Evolutionary conservation across 1,140 invertebrate genomes (phyloP).

Genomic region (Sycophila sp.): DNA sequence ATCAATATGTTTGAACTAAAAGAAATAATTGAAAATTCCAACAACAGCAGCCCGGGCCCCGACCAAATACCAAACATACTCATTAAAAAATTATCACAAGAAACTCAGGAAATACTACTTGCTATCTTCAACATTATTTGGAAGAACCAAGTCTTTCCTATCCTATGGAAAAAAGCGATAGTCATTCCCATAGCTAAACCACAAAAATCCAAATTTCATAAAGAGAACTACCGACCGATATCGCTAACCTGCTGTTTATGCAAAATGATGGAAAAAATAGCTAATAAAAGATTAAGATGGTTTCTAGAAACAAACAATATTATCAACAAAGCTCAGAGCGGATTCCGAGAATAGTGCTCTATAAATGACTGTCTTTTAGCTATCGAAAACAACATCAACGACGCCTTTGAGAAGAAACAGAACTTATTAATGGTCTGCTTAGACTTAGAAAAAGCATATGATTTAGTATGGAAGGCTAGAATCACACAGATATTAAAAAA

Average conservation of each 20-base stretch:
- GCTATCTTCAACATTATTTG: constrained; percentile 48
- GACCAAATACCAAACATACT: constrained; percentile 43
- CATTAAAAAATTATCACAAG: constrained; percentile 42
- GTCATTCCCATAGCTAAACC: constrained; percentile 52
- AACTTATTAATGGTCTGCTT: constrained; percentile 39
- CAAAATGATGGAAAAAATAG: constrained; percentile 51
- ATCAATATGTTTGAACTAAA: constrained; percentile 10
- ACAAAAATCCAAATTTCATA: constrained; percentile 41
- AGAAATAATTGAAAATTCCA: neutral
- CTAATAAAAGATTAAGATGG: constrained; percentile 33
- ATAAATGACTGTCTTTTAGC: too few species aligned
- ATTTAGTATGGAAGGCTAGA: constrained; percentile 23
- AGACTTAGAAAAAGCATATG: too few species aligned
- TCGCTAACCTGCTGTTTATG: constrained; percentile 37
- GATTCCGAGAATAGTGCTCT: too few species aligned
- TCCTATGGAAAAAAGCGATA: constrained; percentile 46
- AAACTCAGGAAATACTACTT: constrained; percentile 34
- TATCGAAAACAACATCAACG: too few species aligned
- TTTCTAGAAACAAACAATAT: constrained; percentile 36
- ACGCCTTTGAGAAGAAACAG: constrained; percentile 37
- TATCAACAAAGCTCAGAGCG: constrained; percentile 32
- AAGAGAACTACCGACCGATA: constrained; percentile 46
- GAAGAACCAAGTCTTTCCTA: constrained; percentile 42
- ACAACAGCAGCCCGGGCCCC: constrained; percentile 39
- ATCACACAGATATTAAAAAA: constrained; percentile 18